Percentiles rank a stretch among this genome's conserved stretches.
These are phyloP conservation scores for Colostygia pectinataria DNA, from an alignment of 2,888 invertebrate species.

Conservation along the genomic window DNA sequence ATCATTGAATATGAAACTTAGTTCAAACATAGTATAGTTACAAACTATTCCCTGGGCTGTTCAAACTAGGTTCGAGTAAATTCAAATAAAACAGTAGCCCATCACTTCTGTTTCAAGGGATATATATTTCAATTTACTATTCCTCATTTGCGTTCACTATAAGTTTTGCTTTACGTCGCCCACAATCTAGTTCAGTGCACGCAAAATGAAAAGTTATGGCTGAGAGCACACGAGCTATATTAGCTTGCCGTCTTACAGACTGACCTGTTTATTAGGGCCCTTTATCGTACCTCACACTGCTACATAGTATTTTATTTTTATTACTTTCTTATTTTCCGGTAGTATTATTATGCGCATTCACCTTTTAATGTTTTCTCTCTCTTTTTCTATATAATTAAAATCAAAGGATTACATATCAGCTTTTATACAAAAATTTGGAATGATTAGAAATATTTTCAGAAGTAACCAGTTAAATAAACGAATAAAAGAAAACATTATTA, in stretches of 20 bases:
- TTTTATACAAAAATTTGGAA: too few relatives aligned
- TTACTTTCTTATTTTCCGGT: slow-evolving; percentile 53
- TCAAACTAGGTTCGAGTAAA: slow-evolving; percentile 11
- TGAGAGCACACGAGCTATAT: slow-evolving; percentile 58
- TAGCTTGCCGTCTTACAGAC: slow-evolving; percentile 51
- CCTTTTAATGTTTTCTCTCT: background rate
- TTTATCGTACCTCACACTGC: slow-evolving; percentile 52
- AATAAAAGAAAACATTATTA: too few relatives aligned
- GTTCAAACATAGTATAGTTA: slow-evolving; percentile 3
- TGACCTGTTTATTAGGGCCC: slow-evolving; percentile 68
- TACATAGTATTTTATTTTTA: too few relatives aligned
- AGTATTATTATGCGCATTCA: slow-evolving; percentile 3
- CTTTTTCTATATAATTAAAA: too few relatives aligned
- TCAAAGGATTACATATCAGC: too few relatives aligned
- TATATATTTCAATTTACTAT: slow-evolving; percentile 47
- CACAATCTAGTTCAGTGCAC: slow-evolving; percentile 50
- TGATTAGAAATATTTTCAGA: too few relatives aligned
- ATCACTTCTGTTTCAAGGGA: slow-evolving; percentile 38
- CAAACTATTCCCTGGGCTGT: slow-evolving; percentile 8
- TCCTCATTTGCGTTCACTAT: slow-evolving; percentile 72
- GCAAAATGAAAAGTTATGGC: slow-evolving; percentile 67
- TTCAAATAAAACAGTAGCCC: slow-evolving; percentile 24
- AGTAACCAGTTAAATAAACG: too few relatives aligned
- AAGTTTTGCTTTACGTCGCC: slow-evolving; percentile 65
- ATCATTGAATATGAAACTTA: background rate